Conservation (phyloP, 2,113 vertebrate species). For the Synodontis membranacea region DNA sequence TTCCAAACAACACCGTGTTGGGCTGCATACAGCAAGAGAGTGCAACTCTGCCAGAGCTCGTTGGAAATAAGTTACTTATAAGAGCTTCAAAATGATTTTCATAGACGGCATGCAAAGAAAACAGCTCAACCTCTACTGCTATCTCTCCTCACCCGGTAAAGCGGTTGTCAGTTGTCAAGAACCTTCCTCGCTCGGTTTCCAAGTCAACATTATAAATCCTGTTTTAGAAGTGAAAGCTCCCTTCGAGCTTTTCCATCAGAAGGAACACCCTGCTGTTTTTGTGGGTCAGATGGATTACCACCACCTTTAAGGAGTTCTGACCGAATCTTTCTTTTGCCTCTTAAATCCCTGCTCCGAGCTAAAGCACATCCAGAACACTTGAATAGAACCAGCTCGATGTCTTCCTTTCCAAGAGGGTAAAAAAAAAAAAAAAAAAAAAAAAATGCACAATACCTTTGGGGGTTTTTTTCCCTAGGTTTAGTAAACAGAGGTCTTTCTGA, state of each 20-base stretch:
- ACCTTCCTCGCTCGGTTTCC: not conserved
- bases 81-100: not conserved
- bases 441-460: not conserved
- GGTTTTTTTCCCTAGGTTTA: not conserved
- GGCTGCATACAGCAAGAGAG: not conserved
- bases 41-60: not conserved
- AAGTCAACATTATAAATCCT: conserved; percentile 44
- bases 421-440: too few relatives aligned
- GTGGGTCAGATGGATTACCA: conserved; percentile 31
- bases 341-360: not conserved
- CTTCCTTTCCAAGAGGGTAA: not conserved
- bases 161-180: conserved; percentile 5
- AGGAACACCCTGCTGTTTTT: conserved; percentile 29
- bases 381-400: not conserved
- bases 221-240: conserved; percentile 13
- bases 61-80: not conserved
- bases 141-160: not conserved
- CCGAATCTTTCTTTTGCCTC: not conserved
- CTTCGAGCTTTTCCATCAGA: conserved; percentile 40
- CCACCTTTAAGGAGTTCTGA: conserved; percentile 21
- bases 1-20: not conserved
- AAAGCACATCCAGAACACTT: conserved; percentile 3
- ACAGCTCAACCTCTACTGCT: not conserved
- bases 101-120: not conserved
- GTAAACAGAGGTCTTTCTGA: not conserved